Conservation (phyloP, 2,888 invertebrate species). For the Myathropa florea region DNA sequence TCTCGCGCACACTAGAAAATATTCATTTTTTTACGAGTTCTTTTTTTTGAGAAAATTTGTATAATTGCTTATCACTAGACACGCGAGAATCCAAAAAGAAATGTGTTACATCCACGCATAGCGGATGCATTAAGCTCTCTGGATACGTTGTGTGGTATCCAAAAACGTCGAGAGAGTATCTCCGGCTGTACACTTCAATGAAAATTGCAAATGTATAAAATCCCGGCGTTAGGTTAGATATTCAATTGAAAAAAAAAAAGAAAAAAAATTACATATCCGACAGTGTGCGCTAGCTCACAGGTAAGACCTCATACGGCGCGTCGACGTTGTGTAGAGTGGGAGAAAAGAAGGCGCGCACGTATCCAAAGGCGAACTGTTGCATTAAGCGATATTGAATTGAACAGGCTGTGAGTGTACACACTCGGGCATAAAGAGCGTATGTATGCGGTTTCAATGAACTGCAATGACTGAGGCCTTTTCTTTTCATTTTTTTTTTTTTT, state of each 20-base stretch:
- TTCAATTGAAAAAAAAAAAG: background rate
- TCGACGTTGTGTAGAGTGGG: background rate
- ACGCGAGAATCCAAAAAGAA: background rate
- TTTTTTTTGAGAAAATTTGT: constrained; percentile 16
- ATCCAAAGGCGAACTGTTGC: constrained; percentile 37
- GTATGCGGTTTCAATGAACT: background rate
- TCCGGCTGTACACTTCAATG: background rate
- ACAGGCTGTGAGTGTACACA: constrained; percentile 6
- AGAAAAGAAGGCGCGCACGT: constrained; percentile 16
- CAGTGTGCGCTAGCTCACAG: background rate
- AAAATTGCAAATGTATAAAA: background rate
- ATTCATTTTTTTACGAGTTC: too few species aligned
- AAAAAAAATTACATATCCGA: background rate
- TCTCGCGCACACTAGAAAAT: background rate
- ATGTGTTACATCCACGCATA: constrained; percentile 51
- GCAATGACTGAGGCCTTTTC: background rate
- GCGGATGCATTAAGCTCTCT: background rate
- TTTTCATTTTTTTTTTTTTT: constrained; percentile 16
- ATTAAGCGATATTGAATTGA: constrained; percentile 54
- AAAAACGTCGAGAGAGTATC: constrained; percentile 25
- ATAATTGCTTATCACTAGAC: constrained; percentile 56
- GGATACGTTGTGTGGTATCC: constrained; percentile 29
- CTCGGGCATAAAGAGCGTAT: background rate
- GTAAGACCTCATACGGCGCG: background rate
- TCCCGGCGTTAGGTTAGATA: background rate